Evolutionary conservation across 1,140 invertebrate species (phyloP).

Genomic region (Dysdera silvatica): DNA sequence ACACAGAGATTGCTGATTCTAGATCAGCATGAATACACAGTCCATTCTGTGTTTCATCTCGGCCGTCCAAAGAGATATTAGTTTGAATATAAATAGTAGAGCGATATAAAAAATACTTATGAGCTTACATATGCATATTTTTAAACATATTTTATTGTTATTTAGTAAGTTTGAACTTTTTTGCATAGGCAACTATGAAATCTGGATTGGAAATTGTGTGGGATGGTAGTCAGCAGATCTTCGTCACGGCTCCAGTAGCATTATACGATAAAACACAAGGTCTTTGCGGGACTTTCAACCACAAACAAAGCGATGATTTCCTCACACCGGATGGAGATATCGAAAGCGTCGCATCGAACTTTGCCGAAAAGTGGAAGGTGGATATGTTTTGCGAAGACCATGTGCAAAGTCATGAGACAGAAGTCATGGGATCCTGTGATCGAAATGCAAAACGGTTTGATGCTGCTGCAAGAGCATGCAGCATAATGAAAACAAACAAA

Average conservation of each 20-base stretch:
- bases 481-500: constrained; percentile 1
- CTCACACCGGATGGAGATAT: constrained; percentile 70
- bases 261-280: constrained; percentile 59
- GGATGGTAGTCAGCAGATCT: constrained; percentile 69
- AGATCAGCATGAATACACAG: too few relatives aligned
- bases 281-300: constrained; percentile 78
- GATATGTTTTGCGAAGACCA: constrained; percentile 54
- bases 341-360: constrained; percentile 56
- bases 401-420: not conserved
- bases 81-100: too few relatives aligned
- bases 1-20: too few relatives aligned
- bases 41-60: too few relatives aligned
- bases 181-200: constrained; percentile 57
- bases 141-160: too few relatives aligned
- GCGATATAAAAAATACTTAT: too few relatives aligned
- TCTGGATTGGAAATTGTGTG: constrained; percentile 73
- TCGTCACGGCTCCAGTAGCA: constrained; percentile 66
- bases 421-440: not conserved
- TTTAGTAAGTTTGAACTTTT: too few relatives aligned
- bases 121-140: too few relatives aligned
- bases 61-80: too few relatives aligned
- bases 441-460: not conserved
- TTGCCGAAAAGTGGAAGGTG: constrained; percentile 83
- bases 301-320: constrained; percentile 80
- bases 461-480: not conserved